Evolutionary conservation across 1,140 invertebrate genomes (phyloP).

Genomic region (Lepeophtheirus salmonis): DNA sequence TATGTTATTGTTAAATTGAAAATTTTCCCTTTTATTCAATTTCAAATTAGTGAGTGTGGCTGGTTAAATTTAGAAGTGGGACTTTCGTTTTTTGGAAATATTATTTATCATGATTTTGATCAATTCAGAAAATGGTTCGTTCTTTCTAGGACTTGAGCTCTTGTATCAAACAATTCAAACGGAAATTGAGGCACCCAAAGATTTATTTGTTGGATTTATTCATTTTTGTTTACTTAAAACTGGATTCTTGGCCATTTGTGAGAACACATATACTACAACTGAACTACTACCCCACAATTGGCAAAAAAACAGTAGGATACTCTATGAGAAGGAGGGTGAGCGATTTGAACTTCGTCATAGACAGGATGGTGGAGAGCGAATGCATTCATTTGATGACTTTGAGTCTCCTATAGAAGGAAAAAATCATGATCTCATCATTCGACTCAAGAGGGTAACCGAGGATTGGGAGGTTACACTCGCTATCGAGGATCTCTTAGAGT

Average conservation of each 20-base stretch:
- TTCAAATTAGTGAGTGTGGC: too few relatives aligned
- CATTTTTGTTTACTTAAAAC: not conserved
- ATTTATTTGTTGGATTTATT: not conserved
- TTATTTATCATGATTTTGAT: not conserved
- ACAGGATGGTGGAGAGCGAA: not conserved
- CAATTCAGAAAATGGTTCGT: not conserved
- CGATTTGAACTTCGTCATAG: not conserved
- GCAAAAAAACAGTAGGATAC: not conserved
- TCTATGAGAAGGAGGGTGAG: not conserved
- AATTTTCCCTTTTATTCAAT: too few relatives aligned
- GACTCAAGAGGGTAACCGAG: not conserved
- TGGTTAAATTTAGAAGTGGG: too few relatives aligned
- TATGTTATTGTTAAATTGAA: too few relatives aligned
- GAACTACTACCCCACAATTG: not conserved
- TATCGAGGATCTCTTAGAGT: not conserved
- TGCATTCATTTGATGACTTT: not conserved
- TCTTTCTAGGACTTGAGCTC: not conserved
- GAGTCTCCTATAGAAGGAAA: not conserved
- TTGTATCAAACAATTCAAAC: not conserved
- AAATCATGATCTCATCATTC: not conserved
- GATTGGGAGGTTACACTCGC: not conserved
- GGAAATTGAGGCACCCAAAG: not conserved
- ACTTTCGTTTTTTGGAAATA: too few relatives aligned
- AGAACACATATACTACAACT: not conserved
- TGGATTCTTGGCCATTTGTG: not conserved